These are phyloP conservation scores for Zootermopsis nevadensis DNA, from an alignment of 2,888 invertebrate species.

Conservation along the genomic window DNA sequence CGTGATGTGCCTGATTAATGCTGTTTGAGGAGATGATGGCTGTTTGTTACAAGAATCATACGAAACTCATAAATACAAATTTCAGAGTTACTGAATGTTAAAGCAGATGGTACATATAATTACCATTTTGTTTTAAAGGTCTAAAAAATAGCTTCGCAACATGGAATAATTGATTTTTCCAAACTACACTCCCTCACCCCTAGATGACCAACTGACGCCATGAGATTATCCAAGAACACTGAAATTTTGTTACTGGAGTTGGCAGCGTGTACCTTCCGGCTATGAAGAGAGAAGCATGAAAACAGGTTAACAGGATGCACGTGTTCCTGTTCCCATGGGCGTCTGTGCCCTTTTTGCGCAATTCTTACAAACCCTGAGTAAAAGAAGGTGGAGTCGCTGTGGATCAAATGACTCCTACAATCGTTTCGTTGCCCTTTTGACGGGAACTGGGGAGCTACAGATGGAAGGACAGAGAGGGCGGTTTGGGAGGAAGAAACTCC, in stretches of 20 bases:
- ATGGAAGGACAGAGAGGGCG: constrained; percentile 35
- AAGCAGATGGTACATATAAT: no score
- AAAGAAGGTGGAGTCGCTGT: constrained; percentile 40
- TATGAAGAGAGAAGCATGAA: background rate
- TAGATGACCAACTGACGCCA: no score
- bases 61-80: no score
- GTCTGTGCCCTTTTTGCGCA: constrained; percentile 26
- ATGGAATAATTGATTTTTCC: no score
- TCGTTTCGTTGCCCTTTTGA: constrained; percentile 45
- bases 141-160: no score
- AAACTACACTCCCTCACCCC: no score
- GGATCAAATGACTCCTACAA: constrained; percentile 49
- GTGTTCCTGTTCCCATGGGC: constrained; percentile 48
- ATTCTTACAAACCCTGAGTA: constrained; percentile 25
- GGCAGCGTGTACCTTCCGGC: background rate
- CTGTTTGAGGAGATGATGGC: no score
- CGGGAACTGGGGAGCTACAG: constrained; percentile 21
- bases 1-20: no score
- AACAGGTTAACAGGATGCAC: constrained; percentile 37
- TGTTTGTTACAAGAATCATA: no score
- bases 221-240: no score
- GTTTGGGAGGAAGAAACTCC: constrained; percentile 12
- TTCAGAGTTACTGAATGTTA: no score
- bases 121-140: no score
- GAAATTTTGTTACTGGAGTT: background rate